These are phyloP conservation scores for Acrocephalus scirpaceus DNA, from an alignment of 2,797 vertebrate genomes.

Conservation along the genomic window DNA sequence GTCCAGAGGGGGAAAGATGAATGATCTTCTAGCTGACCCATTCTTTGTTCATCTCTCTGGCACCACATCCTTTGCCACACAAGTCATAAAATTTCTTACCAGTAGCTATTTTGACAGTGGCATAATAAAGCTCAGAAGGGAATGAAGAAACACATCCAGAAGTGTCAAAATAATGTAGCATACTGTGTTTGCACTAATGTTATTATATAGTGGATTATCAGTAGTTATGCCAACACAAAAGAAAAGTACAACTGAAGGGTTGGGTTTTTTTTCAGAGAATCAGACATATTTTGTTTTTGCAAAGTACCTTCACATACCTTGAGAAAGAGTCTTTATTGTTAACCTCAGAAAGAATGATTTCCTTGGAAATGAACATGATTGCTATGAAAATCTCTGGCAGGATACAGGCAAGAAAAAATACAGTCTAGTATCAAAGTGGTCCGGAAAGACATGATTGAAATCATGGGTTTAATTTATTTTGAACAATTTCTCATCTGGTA, in stretches of 20 bases:
- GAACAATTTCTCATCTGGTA: slow-evolving; percentile 75
- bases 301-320: not conserved
- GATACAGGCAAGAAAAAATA: slow-evolving; percentile 21
- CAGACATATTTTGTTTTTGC: not conserved
- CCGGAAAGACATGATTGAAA: not conserved
- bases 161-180: slow-evolving; percentile 30
- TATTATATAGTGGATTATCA: not conserved
- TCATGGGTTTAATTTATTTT: slow-evolving; percentile 69
- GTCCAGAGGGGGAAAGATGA: slow-evolving; percentile 27
- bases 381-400: slow-evolving; percentile 14
- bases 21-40: slow-evolving; percentile 35
- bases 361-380: slow-evolving; percentile 14
- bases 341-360: not conserved
- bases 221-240: not conserved
- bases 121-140: slow-evolving; percentile 29
- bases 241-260: not conserved
- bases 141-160: slow-evolving; percentile 36
- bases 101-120: slow-evolving; percentile 45
- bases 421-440: not conserved
- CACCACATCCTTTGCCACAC: slow-evolving; percentile 44
- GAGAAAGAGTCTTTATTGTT: not conserved
- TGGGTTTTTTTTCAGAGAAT: not conserved
- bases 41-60: slow-evolving; percentile 46
- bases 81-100: slow-evolving; percentile 52
- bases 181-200: not conserved